Conservation (phyloP, 92 coral and sea anemone species). For the Virgularia gustaviana region DNA sequence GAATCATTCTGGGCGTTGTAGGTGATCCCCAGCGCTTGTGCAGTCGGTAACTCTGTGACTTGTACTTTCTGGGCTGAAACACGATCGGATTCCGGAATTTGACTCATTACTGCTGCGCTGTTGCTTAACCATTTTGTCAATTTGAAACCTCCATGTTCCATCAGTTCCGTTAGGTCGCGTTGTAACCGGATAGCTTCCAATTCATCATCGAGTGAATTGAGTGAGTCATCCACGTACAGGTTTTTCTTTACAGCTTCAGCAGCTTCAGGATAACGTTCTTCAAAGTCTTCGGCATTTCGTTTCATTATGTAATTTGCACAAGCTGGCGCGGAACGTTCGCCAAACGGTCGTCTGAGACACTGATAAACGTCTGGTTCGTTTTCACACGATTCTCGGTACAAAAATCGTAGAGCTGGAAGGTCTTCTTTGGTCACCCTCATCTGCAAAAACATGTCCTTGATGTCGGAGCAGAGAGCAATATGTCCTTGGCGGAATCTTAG, state of each 20-base stretch:
- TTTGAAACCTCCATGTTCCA: conserved; percentile 36
- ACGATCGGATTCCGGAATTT: background rate
- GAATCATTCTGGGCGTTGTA: conserved; percentile 21
- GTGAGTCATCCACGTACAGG: conserved; percentile 37
- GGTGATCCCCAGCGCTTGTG: conserved; percentile 14
- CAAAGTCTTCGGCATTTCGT: conserved; percentile 45
- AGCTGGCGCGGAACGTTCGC: conserved; percentile 50
- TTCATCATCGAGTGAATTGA: conserved; percentile 35
- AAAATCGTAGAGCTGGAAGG: conserved; percentile 46
- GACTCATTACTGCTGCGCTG: background rate
- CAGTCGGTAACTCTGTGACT: background rate
- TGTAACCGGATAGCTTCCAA: conserved; percentile 12
- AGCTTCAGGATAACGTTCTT: conserved; percentile 35
- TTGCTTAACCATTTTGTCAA: conserved; percentile 14
- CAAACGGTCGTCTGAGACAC: conserved; percentile 44
- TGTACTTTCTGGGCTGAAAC: background rate
- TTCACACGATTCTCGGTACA: conserved; percentile 42
- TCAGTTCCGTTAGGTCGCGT: conserved; percentile 20
- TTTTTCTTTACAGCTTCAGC: conserved; percentile 43
- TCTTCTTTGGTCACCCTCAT: conserved; percentile 49
- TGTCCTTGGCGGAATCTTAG: conserved; percentile 53
- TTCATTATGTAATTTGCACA: conserved; percentile 48
- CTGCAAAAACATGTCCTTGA: conserved; percentile 55
- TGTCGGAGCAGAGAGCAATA: conserved; percentile 56
- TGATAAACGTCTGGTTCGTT: conserved; percentile 42